These are phyloP conservation scores for Chinchilla lanigera DNA, from an alignment of 2,113 vertebrate species.

Conservation along the genomic window DNA sequence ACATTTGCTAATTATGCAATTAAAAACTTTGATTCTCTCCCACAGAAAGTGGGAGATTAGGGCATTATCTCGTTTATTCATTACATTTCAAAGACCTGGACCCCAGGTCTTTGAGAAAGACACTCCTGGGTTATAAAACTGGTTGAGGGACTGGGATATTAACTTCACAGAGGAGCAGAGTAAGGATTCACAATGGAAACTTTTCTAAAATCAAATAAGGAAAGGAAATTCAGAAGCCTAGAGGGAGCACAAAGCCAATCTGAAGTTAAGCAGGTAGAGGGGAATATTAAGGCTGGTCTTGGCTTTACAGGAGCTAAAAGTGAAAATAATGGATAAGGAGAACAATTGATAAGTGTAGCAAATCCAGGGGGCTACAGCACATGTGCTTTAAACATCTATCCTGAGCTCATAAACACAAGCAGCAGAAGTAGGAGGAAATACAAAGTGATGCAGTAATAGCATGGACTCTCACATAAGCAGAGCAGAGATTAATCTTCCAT, in stretches of 20 bases:
- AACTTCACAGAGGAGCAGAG: not conserved
- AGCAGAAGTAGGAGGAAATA: not conserved
- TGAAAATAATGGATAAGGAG: not conserved
- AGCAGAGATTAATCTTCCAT: not conserved
- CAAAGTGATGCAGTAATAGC: not conserved
- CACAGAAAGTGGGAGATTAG: not conserved
- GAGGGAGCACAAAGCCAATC: not conserved
- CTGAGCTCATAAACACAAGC: not conserved
- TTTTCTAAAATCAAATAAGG: constrained; percentile 14
- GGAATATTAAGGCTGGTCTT: not conserved
- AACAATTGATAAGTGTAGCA: not conserved
- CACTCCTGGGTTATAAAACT: not conserved
- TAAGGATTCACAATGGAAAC: not conserved
- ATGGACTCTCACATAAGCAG: not conserved
- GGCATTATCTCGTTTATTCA: not conserved
- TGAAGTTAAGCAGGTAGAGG: not conserved
- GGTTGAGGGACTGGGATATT: not conserved
- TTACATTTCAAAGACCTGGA: not conserved
- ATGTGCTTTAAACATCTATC: not conserved
- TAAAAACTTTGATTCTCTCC: not conserved
- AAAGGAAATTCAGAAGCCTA: not conserved
- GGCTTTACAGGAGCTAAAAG: not conserved
- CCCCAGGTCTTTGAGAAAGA: not conserved
- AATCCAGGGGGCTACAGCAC: not conserved
- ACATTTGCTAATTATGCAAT: not conserved